Conservation (phyloP, 2,888 invertebrate genomes). For the Noctuana brunneofusca region DNA sequence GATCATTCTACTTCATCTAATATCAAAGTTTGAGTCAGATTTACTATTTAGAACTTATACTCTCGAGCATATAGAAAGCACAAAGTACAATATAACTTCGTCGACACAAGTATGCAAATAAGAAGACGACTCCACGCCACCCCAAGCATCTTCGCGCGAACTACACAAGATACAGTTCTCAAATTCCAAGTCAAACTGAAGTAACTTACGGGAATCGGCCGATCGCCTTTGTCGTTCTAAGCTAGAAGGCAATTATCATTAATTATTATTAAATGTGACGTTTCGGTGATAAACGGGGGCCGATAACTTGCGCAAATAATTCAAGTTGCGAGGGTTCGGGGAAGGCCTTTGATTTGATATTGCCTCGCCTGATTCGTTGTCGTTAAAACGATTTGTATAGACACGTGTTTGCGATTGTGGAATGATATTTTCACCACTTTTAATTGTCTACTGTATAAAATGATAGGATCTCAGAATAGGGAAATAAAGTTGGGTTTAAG, state of each 20-base stretch:
- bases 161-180: slow-evolving; percentile 80
- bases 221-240: slow-evolving; percentile 78
- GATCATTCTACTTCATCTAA: background rate
- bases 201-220: slow-evolving; percentile 80
- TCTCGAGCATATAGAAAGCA: too few relatives aligned
- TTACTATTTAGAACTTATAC: too few relatives aligned
- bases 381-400: slow-evolving; percentile 26
- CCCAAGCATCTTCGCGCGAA: slow-evolving; percentile 55
- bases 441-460: too few relatives aligned
- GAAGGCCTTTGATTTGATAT: slow-evolving; percentile 34
- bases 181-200: slow-evolving; percentile 82
- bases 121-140: slow-evolving; percentile 45
- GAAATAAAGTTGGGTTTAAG: too few relatives aligned
- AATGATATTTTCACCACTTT: background rate
- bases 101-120: slow-evolving; percentile 11
- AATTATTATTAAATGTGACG: slow-evolving; percentile 83
- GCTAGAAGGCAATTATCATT: slow-evolving; percentile 82
- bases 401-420: slow-evolving; percentile 1
- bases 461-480: too few relatives aligned
- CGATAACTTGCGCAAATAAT: slow-evolving; percentile 81
- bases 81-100: too few relatives aligned
- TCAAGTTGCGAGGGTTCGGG: slow-evolving; percentile 51
- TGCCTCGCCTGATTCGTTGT: slow-evolving; percentile 27
- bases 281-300: slow-evolving; percentile 75
- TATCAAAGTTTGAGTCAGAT: background rate